These are phyloP conservation scores for Engystomops pustulosus DNA, from an alignment of 2,113 vertebrate genomes.

Conservation along the genomic window DNA sequence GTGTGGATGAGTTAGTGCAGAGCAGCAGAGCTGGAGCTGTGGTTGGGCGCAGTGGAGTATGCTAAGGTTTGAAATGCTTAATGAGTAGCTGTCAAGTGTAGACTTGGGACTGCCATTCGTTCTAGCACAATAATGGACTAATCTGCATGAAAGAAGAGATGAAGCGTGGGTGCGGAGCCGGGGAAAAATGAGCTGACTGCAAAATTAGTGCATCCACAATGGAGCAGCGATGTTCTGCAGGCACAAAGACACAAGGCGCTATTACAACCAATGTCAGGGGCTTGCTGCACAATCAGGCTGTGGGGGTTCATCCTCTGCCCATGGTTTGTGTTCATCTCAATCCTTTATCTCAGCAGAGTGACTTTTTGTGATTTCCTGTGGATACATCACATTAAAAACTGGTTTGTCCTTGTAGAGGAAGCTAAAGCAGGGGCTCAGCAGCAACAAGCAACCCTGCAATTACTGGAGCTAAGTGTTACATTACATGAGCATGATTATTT, in stretches of 20 bases:
- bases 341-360: neutral
- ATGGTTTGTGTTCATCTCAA: neutral
- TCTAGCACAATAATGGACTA: slow-evolving; percentile 56
- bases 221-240: slow-evolving; percentile 30
- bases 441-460: neutral
- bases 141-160: slow-evolving; percentile 56
- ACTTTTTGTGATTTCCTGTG: neutral
- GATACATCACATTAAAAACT: neutral
- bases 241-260: slow-evolving; percentile 17
- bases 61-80: slow-evolving; percentile 51
- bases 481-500: too few species aligned
- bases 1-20: neutral
- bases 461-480: neutral
- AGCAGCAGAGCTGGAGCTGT: slow-evolving; percentile 22
- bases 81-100: slow-evolving; percentile 57
- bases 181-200: slow-evolving; percentile 52
- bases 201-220: slow-evolving; percentile 39
- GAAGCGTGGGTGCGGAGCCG: slow-evolving; percentile 47
- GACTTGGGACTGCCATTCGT: slow-evolving; percentile 28
- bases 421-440: neutral
- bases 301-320: neutral
- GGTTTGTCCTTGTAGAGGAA: neutral
- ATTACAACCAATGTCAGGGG: slow-evolving; percentile 26
- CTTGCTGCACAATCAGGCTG: neutral
- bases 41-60: slow-evolving; percentile 17